A percentile compares a stretch with the other conserved stretches of the same genome.
Evolutionary conservation across 2,113 vertebrate species (phyloP).

Genomic region (Cricetomys ansorgei): DNA sequence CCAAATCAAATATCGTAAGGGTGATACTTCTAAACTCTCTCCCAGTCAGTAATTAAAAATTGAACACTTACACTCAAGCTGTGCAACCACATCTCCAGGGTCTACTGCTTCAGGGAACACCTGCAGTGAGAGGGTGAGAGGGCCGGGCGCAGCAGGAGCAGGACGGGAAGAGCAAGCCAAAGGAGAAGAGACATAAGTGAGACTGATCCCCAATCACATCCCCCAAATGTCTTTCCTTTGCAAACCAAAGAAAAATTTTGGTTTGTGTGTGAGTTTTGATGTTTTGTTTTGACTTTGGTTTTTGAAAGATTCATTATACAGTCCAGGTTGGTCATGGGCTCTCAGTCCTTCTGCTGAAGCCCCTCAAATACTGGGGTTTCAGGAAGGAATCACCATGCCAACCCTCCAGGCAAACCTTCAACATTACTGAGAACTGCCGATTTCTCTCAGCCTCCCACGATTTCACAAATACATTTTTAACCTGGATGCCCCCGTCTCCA

Average conservation of each 20-base stretch:
- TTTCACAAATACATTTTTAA: neutral
- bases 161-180: neutral
- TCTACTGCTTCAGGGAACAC: constrained; percentile 91
- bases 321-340: neutral
- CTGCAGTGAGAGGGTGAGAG: constrained; percentile 74
- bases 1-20: neutral
- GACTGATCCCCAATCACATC: neutral
- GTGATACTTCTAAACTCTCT: constrained; percentile 37
- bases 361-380: neutral
- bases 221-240: constrained; percentile 24
- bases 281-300: neutral
- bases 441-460: constrained; percentile 49
- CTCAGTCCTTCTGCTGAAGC: neutral
- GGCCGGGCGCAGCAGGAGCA: neutral
- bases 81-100: constrained; percentile 93
- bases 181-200: neutral
- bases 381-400: neutral
- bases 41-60: constrained; percentile 32
- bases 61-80: constrained; percentile 91
- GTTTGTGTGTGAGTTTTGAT: neutral
- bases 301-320: neutral
- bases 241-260: neutral
- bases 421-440: neutral
- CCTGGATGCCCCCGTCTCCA: neutral
- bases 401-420: neutral